phyloP scores from a whole-genome alignment of 2,113 vertebrate genomes.

The Poeciliopsis retropinna region DNA sequence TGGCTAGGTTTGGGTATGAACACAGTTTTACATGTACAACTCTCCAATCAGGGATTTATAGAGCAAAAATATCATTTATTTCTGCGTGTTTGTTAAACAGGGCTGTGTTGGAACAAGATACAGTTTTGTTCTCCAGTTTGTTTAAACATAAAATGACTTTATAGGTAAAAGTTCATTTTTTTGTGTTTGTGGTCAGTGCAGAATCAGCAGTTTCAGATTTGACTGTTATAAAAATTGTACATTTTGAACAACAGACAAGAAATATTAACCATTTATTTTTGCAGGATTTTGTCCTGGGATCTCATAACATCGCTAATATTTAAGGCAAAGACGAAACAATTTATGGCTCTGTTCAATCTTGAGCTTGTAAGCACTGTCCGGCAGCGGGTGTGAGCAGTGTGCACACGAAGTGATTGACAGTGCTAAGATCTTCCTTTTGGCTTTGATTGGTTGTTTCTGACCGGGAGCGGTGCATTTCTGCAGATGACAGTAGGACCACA shows the following conservation, averaged over 20 bases:
- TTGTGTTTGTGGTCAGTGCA: not conserved
- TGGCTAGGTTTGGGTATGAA: conserved; percentile 12
- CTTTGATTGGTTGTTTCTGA: too few species aligned
- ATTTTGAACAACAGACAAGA: not conserved
- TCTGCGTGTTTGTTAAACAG: not conserved
- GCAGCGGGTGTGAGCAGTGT: too few species aligned
- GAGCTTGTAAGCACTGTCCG: too few species aligned
- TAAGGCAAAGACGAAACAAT: not conserved
- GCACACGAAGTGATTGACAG: too few species aligned
- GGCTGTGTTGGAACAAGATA: not conserved
- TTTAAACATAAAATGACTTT: too few species aligned
- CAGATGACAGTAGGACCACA: too few species aligned
- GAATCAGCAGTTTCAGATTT: not conserved
- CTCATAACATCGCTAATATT: not conserved
- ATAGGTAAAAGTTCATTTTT: too few species aligned
- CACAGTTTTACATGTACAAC: not conserved
- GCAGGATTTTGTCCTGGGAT: not conserved
- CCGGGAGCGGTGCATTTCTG: too few species aligned
- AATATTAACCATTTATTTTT: not conserved
- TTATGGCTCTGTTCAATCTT: not conserved
- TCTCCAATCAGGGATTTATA: not conserved
- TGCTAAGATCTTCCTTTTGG: too few species aligned
- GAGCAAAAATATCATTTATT: not conserved
- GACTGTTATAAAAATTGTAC: not conserved
- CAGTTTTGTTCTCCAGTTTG: too few species aligned